Evolutionary conservation across 2,797 vertebrate species (phyloP).

Genomic region (Lepus townsendii): DNA sequence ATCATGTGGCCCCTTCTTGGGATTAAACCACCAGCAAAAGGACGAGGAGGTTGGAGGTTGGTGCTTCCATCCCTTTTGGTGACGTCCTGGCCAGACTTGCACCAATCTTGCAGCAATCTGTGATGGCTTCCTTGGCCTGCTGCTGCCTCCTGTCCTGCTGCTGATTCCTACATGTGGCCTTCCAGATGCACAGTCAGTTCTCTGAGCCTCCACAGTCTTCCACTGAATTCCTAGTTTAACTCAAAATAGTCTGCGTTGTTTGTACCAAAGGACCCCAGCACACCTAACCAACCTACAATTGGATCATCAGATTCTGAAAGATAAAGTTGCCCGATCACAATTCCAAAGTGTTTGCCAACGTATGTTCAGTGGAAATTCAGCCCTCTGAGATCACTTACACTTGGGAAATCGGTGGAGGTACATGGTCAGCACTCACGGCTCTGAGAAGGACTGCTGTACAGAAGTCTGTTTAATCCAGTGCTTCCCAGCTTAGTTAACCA

Average conservation of each 20-base stretch:
- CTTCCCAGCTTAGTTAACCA: background rate
- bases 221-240: constrained; percentile 14
- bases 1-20: background rate
- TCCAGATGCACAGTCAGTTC: background rate
- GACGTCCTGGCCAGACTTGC: background rate
- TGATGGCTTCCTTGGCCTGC: background rate
- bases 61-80: background rate
- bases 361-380: background rate
- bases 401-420: background rate
- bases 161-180: background rate
- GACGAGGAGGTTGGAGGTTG: background rate
- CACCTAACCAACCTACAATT: background rate
- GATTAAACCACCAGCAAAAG: background rate
- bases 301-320: constrained; percentile 21
- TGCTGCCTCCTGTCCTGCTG: background rate
- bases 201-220: background rate
- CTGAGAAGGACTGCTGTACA: background rate
- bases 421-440: background rate
- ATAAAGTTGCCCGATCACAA: background rate
- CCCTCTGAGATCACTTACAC: background rate
- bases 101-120: background rate
- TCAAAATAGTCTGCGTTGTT: background rate
- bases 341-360: constrained; percentile 54
- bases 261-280: constrained; percentile 25
- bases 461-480: background rate